phyloP scores from a whole-genome alignment of 2,113 vertebrate genomes.

The Pelobates fuscus region DNA sequence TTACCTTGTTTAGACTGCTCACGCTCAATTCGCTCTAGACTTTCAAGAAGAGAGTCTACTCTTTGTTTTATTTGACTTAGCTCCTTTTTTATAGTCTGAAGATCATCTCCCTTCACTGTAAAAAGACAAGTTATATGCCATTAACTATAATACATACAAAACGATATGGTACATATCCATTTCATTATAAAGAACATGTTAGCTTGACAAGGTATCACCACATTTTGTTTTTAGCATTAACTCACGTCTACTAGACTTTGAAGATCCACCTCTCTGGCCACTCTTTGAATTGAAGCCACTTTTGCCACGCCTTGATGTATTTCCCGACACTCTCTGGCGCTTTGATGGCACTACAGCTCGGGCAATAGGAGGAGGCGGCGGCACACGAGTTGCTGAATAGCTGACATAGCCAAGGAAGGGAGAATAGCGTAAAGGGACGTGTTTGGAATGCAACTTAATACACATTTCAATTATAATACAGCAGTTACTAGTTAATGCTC shows the following conservation, averaged over 20 bases:
- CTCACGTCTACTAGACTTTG: conserved; percentile 70
- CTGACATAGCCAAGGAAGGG: conserved; percentile 74
- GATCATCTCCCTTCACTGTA: conserved; percentile 81
- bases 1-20: conserved; percentile 77
- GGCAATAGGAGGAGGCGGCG: conserved; percentile 81
- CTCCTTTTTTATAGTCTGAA: conserved; percentile 87
- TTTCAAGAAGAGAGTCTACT: conserved; percentile 85
- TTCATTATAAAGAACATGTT: not conserved
- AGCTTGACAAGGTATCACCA: no score
- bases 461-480: no score
- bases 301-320: conserved; percentile 79
- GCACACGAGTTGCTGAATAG: conserved; percentile 77
- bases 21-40: conserved; percentile 82
- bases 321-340: conserved; percentile 81
- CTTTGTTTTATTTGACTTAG: conserved; percentile 88
- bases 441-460: no score
- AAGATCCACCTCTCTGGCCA: conserved; percentile 79
- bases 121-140: not conserved
- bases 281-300: conserved; percentile 85
- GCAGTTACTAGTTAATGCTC: no score
- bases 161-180: no score
- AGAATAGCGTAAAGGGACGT: not conserved
- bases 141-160: no score
- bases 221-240: no score
- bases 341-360: conserved; percentile 84